These are phyloP conservation scores for Drosophila nannoptera DNA, from an alignment of 1,140 invertebrate species.

Conservation along the genomic window DNA sequence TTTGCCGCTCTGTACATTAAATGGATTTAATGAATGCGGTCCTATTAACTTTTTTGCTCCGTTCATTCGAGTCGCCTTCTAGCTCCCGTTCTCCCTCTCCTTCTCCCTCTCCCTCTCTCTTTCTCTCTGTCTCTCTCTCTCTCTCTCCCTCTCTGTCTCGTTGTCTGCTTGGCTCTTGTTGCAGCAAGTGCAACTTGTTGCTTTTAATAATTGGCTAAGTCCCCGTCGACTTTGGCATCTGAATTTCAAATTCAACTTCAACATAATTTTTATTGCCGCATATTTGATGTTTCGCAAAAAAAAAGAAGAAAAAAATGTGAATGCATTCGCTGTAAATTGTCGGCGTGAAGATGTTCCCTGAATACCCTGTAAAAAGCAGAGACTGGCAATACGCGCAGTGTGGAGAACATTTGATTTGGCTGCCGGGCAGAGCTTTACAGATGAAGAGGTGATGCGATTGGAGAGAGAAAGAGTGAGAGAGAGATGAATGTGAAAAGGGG, in stretches of 20 bases:
- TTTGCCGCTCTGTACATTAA: conserved; percentile 78
- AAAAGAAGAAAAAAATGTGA: not conserved
- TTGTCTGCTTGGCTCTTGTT: conserved; percentile 24
- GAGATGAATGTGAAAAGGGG: too few relatives aligned
- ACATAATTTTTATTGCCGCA: conserved; percentile 70
- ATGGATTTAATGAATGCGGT: conserved; percentile 79
- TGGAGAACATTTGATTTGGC: too few relatives aligned
- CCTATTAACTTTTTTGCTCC: conserved; percentile 75
- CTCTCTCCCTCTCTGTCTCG: conserved; percentile 29
- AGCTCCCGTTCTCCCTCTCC: not conserved
- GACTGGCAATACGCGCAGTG: too few relatives aligned
- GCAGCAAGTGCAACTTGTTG: conserved; percentile 40
- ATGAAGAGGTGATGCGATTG: too few relatives aligned
- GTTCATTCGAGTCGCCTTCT: conserved; percentile 11
- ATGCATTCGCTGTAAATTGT: conserved; percentile 10
- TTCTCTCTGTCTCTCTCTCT: too few relatives aligned
- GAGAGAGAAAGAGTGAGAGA: too few relatives aligned
- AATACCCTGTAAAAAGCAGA: not conserved
- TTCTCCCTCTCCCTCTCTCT: not conserved
- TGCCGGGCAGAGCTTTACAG: too few relatives aligned
- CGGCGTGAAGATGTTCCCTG: not conserved
- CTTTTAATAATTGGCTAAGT: conserved; percentile 69
- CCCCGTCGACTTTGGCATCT: conserved; percentile 56
- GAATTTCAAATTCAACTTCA: conserved; percentile 71
- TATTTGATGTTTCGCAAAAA: conserved; percentile 39